phyloP scores from a whole-genome alignment of 1,140 invertebrate species.

The Drosophila sproati region DNA sequence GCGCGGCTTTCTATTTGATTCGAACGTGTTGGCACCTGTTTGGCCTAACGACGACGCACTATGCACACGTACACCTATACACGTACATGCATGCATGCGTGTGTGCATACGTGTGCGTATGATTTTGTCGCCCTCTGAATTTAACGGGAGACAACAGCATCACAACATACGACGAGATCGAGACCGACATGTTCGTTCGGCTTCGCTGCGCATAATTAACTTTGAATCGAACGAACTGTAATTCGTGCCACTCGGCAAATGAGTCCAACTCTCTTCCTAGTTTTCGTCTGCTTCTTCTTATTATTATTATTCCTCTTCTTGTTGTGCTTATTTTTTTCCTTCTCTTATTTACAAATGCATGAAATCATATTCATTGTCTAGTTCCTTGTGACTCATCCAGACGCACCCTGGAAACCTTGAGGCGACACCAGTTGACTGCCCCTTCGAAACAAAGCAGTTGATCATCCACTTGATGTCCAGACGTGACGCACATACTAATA shows the following conservation, averaged over 20 bases:
- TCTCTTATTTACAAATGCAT: not conserved
- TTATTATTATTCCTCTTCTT: not conserved
- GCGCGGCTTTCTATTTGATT: constrained; percentile 70
- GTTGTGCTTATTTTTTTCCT: not conserved
- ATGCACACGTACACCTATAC: constrained; percentile 8
- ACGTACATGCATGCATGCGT: not conserved
- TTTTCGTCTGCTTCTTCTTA: not conserved
- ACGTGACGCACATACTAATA: not conserved
- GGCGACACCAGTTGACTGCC: not conserved
- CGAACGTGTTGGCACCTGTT: constrained; percentile 68
- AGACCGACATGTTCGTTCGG: constrained; percentile 35
- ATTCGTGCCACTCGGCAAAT: constrained; percentile 42
- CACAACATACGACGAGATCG: constrained; percentile 4
- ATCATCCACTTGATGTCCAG: not conserved
- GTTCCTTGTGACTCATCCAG: constrained; percentile 26
- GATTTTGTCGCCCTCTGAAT: constrained; percentile 20
- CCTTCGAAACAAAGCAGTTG: constrained; percentile 1
- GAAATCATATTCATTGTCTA: constrained; percentile 40
- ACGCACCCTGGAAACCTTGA: constrained; percentile 46
- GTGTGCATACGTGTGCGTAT: not conserved
- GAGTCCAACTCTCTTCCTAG: constrained; percentile 12
- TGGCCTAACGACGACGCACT: constrained; percentile 33
- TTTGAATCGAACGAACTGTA: constrained; percentile 29
- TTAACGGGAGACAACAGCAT: constrained; percentile 2
- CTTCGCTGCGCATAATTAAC: constrained; percentile 28